Conservation (phyloP, 2,113 vertebrate species). For the Gorsachius goisagi region DNA sequence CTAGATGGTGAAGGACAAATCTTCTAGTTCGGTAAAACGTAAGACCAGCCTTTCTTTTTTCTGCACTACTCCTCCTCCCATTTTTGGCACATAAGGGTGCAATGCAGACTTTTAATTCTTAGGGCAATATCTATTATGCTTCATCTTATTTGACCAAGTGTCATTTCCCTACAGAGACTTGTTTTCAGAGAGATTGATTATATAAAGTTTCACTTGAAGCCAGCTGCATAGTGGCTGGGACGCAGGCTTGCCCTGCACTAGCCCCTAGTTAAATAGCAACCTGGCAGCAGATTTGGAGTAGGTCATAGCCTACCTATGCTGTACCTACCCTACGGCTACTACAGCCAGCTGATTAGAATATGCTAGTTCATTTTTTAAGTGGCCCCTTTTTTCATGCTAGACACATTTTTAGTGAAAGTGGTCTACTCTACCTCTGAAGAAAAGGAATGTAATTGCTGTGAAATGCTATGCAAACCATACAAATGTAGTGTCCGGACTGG, state of each 20-base stretch:
- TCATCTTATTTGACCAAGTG: not conserved
- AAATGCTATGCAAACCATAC: not conserved
- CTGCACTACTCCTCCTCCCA: not conserved
- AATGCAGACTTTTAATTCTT: not conserved
- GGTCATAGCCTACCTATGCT: not conserved
- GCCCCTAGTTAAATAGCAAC: not conserved
- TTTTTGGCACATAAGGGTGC: not conserved
- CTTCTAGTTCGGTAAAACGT: not conserved
- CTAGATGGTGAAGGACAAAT: not conserved
- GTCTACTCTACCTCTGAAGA: not conserved
- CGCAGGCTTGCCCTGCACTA: not conserved
- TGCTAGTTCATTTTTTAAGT: not conserved
- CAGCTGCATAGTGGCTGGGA: not conserved
- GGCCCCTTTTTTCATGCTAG: not conserved
- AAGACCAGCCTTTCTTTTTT: not conserved
- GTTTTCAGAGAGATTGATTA: not conserved
- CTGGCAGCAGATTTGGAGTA: not conserved
- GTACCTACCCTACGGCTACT: not conserved
- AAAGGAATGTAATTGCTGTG: not conserved
- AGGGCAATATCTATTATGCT: not conserved
- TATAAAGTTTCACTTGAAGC: not conserved
- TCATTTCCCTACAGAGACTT: not conserved
- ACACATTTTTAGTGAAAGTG: not conserved
- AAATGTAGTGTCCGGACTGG: not conserved
- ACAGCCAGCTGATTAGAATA: not conserved